Conservation (phyloP, 1,140 invertebrate genomes). For the Drosophila simulans region DNA sequence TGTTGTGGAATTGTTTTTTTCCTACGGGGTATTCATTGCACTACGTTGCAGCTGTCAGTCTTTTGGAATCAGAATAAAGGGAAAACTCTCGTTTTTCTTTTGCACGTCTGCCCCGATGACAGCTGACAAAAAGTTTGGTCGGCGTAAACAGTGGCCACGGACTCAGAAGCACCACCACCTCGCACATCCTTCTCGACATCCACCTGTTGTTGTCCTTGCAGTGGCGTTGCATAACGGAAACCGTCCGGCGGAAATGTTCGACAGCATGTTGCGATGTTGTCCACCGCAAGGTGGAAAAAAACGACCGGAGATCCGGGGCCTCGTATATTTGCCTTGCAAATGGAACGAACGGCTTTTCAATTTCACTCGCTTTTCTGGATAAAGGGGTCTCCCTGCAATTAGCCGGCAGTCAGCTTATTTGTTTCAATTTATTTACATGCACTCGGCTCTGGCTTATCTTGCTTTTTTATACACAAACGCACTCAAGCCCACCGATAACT, state of each 20-base stretch:
- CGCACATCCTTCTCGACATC: constrained; percentile 19
- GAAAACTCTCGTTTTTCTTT: constrained; percentile 50
- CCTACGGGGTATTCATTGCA: constrained; percentile 25
- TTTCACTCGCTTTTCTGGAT: constrained; percentile 26
- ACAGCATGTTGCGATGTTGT: constrained; percentile 78
- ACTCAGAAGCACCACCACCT: constrained; percentile 24
- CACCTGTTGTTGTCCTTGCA: constrained; percentile 75
- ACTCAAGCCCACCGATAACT: constrained; percentile 51
- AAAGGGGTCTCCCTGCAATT: constrained; percentile 55
- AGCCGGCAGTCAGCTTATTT: constrained; percentile 71
- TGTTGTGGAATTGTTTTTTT: constrained; percentile 1
- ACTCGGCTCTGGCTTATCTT: constrained; percentile 62
- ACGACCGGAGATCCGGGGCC: constrained; percentile 2
- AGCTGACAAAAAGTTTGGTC: constrained; percentile 74
- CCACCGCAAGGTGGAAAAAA: constrained; percentile 28
- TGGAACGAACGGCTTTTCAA: constrained; percentile 60
- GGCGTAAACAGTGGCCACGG: constrained; percentile 55
- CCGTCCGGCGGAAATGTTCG: constrained; percentile 73
- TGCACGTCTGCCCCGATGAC: constrained; percentile 69
- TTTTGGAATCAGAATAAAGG: constrained; percentile 32
- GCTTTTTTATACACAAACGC: constrained; percentile 74
- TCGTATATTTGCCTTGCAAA: constrained; percentile 58
- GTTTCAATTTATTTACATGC: constrained; percentile 75
- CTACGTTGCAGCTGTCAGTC: constrained; percentile 50
- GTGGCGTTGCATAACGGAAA: constrained; percentile 67